These are phyloP conservation scores for Meiosimyza decipiens DNA, from an alignment of 2,888 invertebrate species.

Conservation along the genomic window DNA sequence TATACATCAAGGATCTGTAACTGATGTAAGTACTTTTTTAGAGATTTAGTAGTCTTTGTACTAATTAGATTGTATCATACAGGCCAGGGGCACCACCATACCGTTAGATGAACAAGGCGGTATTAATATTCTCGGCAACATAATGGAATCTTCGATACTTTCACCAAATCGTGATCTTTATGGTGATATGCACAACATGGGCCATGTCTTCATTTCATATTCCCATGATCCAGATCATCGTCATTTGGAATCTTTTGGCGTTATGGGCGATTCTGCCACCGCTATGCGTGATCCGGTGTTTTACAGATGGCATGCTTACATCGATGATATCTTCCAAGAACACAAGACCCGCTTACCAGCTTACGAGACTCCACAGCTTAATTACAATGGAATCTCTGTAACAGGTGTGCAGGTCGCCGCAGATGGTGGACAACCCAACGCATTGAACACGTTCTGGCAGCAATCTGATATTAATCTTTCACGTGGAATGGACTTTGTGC, in stretches of 20 bases:
- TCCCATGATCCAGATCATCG: constrained; percentile 83
- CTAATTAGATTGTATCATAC: constrained; percentile 26
- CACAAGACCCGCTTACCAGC: constrained; percentile 78
- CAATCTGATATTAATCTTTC: constrained; percentile 81
- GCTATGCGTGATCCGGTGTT: constrained; percentile 90
- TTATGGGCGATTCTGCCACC: constrained; percentile 86
- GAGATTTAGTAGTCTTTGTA: background rate
- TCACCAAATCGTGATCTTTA: constrained; percentile 78
- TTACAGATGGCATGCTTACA: constrained; percentile 85
- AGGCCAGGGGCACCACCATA: constrained; percentile 72
- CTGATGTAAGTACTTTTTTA: constrained; percentile 67
- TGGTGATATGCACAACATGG: constrained; percentile 85
- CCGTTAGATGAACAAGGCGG: constrained; percentile 75
- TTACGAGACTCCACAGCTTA: constrained; percentile 68
- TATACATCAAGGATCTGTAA: constrained; percentile 73
- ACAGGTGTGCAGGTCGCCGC: constrained; percentile 70
- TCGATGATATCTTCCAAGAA: constrained; percentile 81
- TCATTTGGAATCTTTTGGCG: constrained; percentile 79
- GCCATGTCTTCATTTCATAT: constrained; percentile 81
- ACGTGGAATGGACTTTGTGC: constrained; percentile 84
- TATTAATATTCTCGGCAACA: constrained; percentile 82
- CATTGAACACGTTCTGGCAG: constrained; percentile 80
- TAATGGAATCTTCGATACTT: constrained; percentile 79
- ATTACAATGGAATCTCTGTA: constrained; percentile 71
- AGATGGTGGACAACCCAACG: constrained; percentile 70